A percentile compares a stretch with the other conserved stretches of the same genome.
Conservation (phyloP, 2,888 invertebrate genomes). For the Eupithecia subumbrata region DNA sequence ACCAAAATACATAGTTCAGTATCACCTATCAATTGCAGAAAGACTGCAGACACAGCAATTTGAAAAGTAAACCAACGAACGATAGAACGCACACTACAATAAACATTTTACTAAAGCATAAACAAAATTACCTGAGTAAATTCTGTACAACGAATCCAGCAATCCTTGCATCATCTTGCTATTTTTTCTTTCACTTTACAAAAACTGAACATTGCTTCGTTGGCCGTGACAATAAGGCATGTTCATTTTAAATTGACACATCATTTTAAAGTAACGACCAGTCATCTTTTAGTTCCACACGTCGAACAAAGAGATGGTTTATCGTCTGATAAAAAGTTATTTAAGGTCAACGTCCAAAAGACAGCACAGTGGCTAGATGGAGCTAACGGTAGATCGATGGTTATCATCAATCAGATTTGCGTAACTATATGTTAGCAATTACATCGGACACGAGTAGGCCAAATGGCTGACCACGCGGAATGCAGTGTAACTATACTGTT, state of each 20-base stretch:
- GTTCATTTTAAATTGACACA: slow-evolving; percentile 55
- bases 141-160: slow-evolving; percentile 77
- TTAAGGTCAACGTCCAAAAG: slow-evolving; percentile 69
- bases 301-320: slow-evolving; percentile 51
- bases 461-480: slow-evolving; percentile 65
- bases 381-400: slow-evolving; percentile 78
- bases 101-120: slow-evolving; percentile 20
- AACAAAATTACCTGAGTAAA: slow-evolving; percentile 72
- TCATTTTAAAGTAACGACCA: slow-evolving; percentile 53
- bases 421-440: slow-evolving; percentile 81
- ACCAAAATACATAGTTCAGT: neutral
- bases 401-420: slow-evolving; percentile 83
- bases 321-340: slow-evolving; percentile 42
- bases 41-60: slow-evolving; percentile 13
- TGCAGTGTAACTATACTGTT: slow-evolving; percentile 62
- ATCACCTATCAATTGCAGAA: slow-evolving; percentile 18
- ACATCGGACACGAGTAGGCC: slow-evolving; percentile 50
- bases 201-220: slow-evolving; percentile 59
- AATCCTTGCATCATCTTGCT: slow-evolving; percentile 81
- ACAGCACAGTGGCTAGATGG: slow-evolving; percentile 78
- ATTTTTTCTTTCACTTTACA: slow-evolving; percentile 53
- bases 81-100: slow-evolving; percentile 15
- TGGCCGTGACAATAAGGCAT: slow-evolving; percentile 65
- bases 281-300: slow-evolving; percentile 57
- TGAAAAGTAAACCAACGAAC: slow-evolving; percentile 12